A percentile compares a stretch with the other conserved stretches of the same genome.
These are phyloP conservation scores for Platalea minor DNA, from an alignment of 2,797 vertebrate genomes.

Conservation along the genomic window DNA sequence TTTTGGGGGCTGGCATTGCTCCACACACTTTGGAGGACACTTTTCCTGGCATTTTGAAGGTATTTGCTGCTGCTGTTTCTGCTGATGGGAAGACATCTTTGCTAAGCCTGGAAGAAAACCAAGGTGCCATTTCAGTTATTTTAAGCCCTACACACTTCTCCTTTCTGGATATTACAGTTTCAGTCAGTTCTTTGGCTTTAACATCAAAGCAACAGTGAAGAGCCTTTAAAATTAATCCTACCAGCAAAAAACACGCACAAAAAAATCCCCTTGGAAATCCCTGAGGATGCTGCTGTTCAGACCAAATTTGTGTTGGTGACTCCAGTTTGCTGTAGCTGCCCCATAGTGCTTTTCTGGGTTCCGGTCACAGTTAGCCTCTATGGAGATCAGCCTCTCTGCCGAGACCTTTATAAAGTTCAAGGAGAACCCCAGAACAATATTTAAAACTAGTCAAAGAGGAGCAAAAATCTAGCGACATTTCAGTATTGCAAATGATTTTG, in stretches of 20 bases:
- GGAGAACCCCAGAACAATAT: background rate
- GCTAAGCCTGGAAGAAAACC: background rate
- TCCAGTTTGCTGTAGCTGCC: background rate
- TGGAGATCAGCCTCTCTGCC: background rate
- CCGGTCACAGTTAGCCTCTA: too few relatives aligned
- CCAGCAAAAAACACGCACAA: background rate
- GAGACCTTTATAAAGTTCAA: background rate
- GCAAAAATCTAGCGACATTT: background rate
- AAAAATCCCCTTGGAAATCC: background rate
- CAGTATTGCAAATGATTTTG: background rate
- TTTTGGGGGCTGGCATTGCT: background rate
- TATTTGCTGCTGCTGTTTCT: constrained; percentile 52
- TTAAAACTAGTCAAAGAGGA: background rate
- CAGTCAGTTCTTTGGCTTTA: background rate
- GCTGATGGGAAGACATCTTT: constrained; percentile 55
- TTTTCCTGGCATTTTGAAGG: constrained; percentile 47
- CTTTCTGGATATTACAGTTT: background rate
- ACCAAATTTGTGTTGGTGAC: too few relatives aligned
- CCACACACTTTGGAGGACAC: background rate
- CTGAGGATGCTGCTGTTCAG: background rate
- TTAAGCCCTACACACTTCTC: background rate
- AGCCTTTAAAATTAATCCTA: background rate
- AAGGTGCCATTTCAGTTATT: background rate
- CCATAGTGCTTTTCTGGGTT: background rate
- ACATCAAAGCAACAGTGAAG: background rate